Evolutionary conservation across 2,113 vertebrate genomes (phyloP), one percentile per base, ranked within the genome.

Genomic region (Ascaphus truei): DNA sequence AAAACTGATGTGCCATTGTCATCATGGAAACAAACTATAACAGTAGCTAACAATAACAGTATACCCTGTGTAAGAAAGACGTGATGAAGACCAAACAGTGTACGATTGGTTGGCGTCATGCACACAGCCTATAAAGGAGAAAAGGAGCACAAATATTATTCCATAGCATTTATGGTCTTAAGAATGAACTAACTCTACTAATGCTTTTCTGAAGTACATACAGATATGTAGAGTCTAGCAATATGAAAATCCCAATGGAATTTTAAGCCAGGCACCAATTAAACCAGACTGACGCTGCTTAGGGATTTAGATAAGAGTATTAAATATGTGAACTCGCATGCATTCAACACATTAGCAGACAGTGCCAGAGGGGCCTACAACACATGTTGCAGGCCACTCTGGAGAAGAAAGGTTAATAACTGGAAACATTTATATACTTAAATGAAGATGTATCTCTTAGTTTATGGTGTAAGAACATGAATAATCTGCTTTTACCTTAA

Each of bases 221-320:
- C 67, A 71, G 56, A 61, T 71, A 71, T 66, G 50, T 61, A 71
- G 47, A 71, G 56, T 71, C 67, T 71, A 71, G 56, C 67, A 61
- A 43, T 60, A 71, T 61, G 45, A 71, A 71, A 71, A 71, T 71
- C 67, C 67, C 56, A 41, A 39, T 61, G 67, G 67, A 60, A 71
- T 71, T 60, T 71, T 71, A 71, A 71, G 67, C 67, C 34, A 71
- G 57, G 67, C 56, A 71, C 67, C 67, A 71, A 71, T 71, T 69
- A 71, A 71, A 71, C 43, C 57, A 71, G 56, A 71, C 57, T 71
- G 67, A 61, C 67, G 57, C 67, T 71, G 67, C 57, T 71, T 61
- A 71, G 67, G 67, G 56, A 71, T 71, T 71, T 71, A 52, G 67
- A 52, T 71, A 71, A 71, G 67, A 61, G 67, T 61, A 71, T 71